Percentiles rank a stretch among this genome's conserved stretches.
Conservation (phyloP, 2,888 invertebrate species). For the Caenorhabditis sp. region DNA sequence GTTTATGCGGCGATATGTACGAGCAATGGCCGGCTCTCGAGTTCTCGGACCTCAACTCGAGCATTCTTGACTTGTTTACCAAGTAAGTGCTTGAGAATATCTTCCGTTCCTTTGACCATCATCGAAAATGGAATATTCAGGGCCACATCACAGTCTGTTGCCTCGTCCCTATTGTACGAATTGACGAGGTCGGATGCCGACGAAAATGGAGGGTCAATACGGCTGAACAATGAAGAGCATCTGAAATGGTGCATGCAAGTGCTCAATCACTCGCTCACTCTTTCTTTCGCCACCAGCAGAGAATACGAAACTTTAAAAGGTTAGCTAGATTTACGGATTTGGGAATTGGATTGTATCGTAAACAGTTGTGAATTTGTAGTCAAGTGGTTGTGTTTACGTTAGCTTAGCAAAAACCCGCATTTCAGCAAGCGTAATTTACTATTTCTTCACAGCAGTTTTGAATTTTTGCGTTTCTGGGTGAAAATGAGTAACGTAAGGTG, state of each 20-base stretch:
- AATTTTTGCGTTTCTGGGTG: background rate
- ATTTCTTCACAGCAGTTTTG: background rate
- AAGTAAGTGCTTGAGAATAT: constrained; percentile 63
- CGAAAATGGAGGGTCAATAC: constrained; percentile 63
- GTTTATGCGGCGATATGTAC: constrained; percentile 71
- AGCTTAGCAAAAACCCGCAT: constrained; percentile 28
- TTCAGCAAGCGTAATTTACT: constrained; percentile 6
- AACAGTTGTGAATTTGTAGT: constrained; percentile 12
- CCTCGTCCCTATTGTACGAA: constrained; percentile 67
- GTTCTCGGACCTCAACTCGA: constrained; percentile 76
- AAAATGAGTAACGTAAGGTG: background rate
- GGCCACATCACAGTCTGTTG: constrained; percentile 70
- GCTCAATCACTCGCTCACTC: constrained; percentile 77
- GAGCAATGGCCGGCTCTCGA: constrained; percentile 81
- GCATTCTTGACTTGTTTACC: constrained; percentile 79
- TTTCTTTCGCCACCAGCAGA: constrained; percentile 74
- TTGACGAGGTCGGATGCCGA: constrained; percentile 62
- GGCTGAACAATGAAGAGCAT: constrained; percentile 75
- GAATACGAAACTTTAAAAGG: constrained; percentile 77
- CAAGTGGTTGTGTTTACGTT: background rate
- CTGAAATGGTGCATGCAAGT: constrained; percentile 83
- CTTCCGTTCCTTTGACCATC: too few relatives aligned
- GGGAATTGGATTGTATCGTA: constrained; percentile 67
- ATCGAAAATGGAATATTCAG: constrained; percentile 48
- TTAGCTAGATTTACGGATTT: too few relatives aligned